Evolutionary conservation across 1,140 invertebrate species (phyloP), one percentile per base, ranked within the genome.

Genomic region (Drosophila pseudoobscura): DNA sequence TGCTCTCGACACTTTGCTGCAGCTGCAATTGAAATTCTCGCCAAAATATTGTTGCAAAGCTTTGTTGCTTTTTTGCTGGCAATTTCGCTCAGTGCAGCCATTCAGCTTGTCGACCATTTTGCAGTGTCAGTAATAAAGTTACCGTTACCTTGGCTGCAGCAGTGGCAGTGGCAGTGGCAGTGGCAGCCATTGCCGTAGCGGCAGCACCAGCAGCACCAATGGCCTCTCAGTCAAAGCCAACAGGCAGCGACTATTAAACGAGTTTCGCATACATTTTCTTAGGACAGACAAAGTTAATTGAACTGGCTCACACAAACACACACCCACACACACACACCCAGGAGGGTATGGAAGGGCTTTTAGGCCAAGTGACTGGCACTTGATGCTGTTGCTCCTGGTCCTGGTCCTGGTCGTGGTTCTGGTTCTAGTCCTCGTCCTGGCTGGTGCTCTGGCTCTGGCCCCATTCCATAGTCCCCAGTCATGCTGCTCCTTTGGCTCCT

Each of bases 231-330:
- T 44, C 54, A 59, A 58, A 57, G 60, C 43, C 39, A 56, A 43
- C 39, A 35, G 54, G 39, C 44, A 83, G 58, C 54, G 78, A 80
- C 78, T 82, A 87, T 71, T 85, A 85, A 75, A 85, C 82, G 69
- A 87, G 82, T 85, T 85, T 74, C 69, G 63, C 69, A 80, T 78
- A 87, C 80, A 85, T 85, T 85, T 82, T 87, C 78, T 64, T 66
- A 47, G 51, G 52, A 43, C 71, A 87, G 80, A 78, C 78, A 85
- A 85, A 87, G 82, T 85, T 85, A 85, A 85, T 85, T 85, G 80
- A 85, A 87, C 80, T 76, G 74, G 76, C 80, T 61, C 24, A 52
- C 58, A 31, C 49, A 70, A 22, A 44, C 39, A 55, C 22, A 71
- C 57, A 65, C 74, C 57, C 54, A 69, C 60, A 69, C 45, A 57